These are phyloP conservation scores for Antennarius striatus DNA, from an alignment of 2,113 vertebrate species.

Conservation along the genomic window DNA sequence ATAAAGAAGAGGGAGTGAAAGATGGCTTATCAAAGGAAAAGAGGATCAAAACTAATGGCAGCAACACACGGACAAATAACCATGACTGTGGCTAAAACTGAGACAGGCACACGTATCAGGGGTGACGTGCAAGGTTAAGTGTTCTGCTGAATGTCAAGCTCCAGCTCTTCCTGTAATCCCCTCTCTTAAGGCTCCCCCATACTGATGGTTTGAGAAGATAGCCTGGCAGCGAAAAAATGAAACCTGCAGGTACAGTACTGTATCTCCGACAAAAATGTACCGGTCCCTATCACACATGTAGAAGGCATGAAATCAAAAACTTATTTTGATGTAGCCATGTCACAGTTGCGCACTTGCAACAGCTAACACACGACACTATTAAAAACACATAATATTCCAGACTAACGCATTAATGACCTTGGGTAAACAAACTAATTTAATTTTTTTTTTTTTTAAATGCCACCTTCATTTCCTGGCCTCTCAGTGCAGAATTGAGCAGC, in stretches of 20 bases:
- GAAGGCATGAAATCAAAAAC: too few relatives aligned
- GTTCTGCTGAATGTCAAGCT: constrained; percentile 54
- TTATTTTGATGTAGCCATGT: too few relatives aligned
- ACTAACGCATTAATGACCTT: too few relatives aligned
- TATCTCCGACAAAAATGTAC: too few relatives aligned
- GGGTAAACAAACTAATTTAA: too few relatives aligned
- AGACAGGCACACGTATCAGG: constrained; percentile 32
- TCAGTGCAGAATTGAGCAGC: too few relatives aligned
- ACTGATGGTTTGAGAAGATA: constrained; percentile 19
- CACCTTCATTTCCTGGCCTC: too few relatives aligned
- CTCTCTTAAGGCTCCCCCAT: constrained; percentile 21
- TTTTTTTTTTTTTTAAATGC: too few relatives aligned
- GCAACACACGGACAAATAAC: constrained; percentile 1
- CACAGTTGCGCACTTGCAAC: too few relatives aligned
- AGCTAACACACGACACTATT: too few relatives aligned
- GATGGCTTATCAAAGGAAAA: constrained; percentile 9
- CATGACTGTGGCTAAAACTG: constrained; percentile 27
- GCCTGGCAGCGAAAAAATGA: constrained; percentile 4
- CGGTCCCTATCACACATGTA: not conserved
- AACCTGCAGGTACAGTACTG: not conserved
- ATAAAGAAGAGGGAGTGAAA: constrained; percentile 24
- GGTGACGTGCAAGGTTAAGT: constrained; percentile 49
- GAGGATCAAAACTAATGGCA: constrained; percentile 12
- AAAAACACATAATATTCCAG: too few relatives aligned
- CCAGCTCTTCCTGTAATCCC: constrained; percentile 40